Evolutionary conservation across 1,140 invertebrate species (phyloP).

Genomic region (Euura saliciscinereae): DNA sequence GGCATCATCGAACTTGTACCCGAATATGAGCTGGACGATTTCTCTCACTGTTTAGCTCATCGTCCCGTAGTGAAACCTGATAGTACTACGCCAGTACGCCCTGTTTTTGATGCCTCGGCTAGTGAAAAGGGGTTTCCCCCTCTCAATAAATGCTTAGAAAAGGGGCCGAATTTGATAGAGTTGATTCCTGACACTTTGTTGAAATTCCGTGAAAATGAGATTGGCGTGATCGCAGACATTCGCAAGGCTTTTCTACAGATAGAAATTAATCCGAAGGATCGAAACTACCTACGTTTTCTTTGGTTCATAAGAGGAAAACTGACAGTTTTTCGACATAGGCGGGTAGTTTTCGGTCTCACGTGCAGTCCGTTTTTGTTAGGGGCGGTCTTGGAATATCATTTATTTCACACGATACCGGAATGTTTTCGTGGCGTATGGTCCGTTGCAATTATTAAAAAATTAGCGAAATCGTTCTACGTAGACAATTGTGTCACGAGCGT

Average conservation of each 20-base stretch:
- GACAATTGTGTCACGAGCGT: slow-evolving; percentile 30
- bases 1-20: slow-evolving; percentile 39
- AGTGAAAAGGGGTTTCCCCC: slow-evolving; percentile 29
- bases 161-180: slow-evolving; percentile 45
- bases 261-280: slow-evolving; percentile 30
- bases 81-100: slow-evolving; percentile 33
- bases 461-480: slow-evolving; percentile 26
- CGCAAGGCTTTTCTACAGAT: slow-evolving; percentile 47
- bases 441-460: slow-evolving; percentile 12
- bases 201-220: slow-evolving; percentile 13
- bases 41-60: slow-evolving; percentile 42
- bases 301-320: slow-evolving; percentile 35
- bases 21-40: slow-evolving; percentile 18
- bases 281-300: slow-evolving; percentile 39
- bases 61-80: slow-evolving; percentile 38
- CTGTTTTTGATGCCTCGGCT: slow-evolving; percentile 42
- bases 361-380: slow-evolving; percentile 41
- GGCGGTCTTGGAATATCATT: background rate
- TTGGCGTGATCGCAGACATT: slow-evolving; percentile 49
- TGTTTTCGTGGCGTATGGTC: background rate
- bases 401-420: too few relatives aligned
- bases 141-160: slow-evolving; percentile 49
- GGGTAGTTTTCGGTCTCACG: slow-evolving; percentile 38
- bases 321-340: slow-evolving; percentile 29
- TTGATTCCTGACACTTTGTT: background rate